A percentile compares a stretch with the other conserved stretches of the same genome.
Evolutionary conservation across 2,888 invertebrate genomes (phyloP).

Genomic region (Drosophila rellima): DNA sequence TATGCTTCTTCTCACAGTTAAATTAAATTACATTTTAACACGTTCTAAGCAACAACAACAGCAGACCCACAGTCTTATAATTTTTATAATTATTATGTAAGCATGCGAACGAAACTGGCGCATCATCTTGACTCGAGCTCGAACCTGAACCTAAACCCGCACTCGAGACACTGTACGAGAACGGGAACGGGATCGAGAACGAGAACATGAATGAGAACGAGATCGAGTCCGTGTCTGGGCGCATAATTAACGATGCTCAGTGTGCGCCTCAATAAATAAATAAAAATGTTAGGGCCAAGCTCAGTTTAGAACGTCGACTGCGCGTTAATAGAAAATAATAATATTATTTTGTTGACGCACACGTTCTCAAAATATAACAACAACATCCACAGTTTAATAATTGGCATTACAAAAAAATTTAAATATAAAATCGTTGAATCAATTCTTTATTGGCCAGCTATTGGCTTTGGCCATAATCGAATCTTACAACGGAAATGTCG

Average conservation of each 20-base stretch:
- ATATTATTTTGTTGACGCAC: constrained; percentile 54
- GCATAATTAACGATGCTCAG: constrained; percentile 59
- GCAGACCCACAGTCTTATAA: constrained; percentile 52
- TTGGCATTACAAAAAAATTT: constrained; percentile 50
- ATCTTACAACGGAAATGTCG: constrained; percentile 60
- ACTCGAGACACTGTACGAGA: constrained; percentile 4
- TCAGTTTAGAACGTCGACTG: constrained; percentile 16
- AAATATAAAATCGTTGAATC: constrained; percentile 35
- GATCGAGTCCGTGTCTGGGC: constrained; percentile 33
- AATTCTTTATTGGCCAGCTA: constrained; percentile 51
- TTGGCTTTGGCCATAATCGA: constrained; percentile 46
- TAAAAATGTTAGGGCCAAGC: constrained; percentile 23
- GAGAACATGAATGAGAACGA: neutral
- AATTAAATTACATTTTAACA: constrained; percentile 81
- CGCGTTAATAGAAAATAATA: constrained; percentile 70
- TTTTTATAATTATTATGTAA: constrained; percentile 78
- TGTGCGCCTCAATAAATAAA: constrained; percentile 46
- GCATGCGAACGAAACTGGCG: constrained; percentile 78
- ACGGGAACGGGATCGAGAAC: constrained; percentile 2
- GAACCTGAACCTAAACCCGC: constrained; percentile 2
- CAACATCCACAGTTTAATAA: constrained; percentile 28
- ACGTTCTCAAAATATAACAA: constrained; percentile 30
- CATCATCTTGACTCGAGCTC: constrained; percentile 26
- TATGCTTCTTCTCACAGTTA: constrained; percentile 62
- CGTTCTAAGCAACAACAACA: constrained; percentile 61